Evolutionary conservation across 2,888 invertebrate species (phyloP).

Genomic region (Xestia c-nigrum): DNA sequence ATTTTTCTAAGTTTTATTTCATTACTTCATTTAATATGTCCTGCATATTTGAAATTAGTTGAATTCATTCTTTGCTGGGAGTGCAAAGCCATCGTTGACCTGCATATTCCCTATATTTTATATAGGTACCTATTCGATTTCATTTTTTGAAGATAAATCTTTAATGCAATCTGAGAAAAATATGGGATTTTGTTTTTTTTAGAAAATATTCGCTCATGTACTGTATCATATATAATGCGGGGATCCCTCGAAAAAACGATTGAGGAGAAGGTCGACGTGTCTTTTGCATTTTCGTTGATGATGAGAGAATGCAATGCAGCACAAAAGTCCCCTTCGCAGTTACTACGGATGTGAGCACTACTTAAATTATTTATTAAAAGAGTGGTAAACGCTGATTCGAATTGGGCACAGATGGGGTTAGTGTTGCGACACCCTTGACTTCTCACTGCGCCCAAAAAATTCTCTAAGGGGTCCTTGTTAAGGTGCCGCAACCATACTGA

Average conservation of each 20-base stretch:
- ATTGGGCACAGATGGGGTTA: slow-evolving; percentile 37
- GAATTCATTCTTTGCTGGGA: slow-evolving; percentile 42
- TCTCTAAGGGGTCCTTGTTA: slow-evolving; percentile 66
- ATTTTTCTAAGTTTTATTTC: slow-evolving; percentile 38
- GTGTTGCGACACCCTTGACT: background rate
- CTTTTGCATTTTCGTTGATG: slow-evolving; percentile 38
- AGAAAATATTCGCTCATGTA: slow-evolving; percentile 57
- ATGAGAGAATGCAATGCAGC: slow-evolving; percentile 39
- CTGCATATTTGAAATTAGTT: slow-evolving; percentile 44
- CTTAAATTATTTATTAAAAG: slow-evolving; percentile 36
- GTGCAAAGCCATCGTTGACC: slow-evolving; percentile 57
- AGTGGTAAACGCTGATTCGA: slow-evolving; percentile 21
- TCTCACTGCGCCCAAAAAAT: slow-evolving; percentile 62
- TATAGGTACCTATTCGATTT: slow-evolving; percentile 18
- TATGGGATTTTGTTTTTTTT: slow-evolving; percentile 23
- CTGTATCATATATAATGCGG: slow-evolving; percentile 21
- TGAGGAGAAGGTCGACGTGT: slow-evolving; percentile 28
- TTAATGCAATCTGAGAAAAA: background rate
- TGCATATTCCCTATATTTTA: slow-evolving; percentile 56
- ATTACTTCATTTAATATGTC: slow-evolving; percentile 38
- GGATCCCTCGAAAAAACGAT: slow-evolving; percentile 26
- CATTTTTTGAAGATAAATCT: slow-evolving; percentile 14
- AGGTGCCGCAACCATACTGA: slow-evolving; percentile 65
- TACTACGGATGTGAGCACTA: slow-evolving; percentile 60
- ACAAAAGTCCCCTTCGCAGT: slow-evolving; percentile 39